phyloP scores from a whole-genome alignment of 2,113 vertebrate species.

The Erpornis zantholeuca region DNA sequence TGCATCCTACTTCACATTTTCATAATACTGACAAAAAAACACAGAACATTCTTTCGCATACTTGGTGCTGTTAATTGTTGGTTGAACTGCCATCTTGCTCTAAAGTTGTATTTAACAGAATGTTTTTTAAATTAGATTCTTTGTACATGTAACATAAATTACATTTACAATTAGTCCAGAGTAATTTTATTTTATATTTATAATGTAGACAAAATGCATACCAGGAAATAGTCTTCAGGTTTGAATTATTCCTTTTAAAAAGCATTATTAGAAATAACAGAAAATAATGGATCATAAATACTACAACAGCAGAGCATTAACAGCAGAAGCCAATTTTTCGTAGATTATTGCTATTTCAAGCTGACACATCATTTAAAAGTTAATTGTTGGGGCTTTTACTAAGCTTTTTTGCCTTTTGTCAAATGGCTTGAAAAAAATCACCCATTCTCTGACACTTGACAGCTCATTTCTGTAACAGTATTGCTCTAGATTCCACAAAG shows the following conservation, averaged over 20 bases:
- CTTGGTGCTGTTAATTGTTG: background rate
- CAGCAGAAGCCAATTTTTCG: background rate
- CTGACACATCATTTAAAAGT: background rate
- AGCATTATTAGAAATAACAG: background rate
- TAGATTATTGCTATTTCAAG: slow-evolving; percentile 3
- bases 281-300: slow-evolving; percentile 22
- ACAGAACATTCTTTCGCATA: background rate
- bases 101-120: background rate
- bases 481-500: background rate
- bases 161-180: background rate
- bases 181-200: background rate
- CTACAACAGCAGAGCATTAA: background rate
- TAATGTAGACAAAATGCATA: background rate
- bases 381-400: slow-evolving; percentile 15
- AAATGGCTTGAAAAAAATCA: background rate
- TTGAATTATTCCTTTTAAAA: background rate
- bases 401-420: slow-evolving; percentile 14
- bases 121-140: background rate
- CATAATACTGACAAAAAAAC: background rate
- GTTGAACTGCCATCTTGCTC: background rate
- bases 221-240: background rate
- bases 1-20: background rate
- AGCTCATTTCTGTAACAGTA: background rate
- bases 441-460: background rate
- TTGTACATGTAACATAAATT: background rate